Percentiles rank a stretch among this genome's conserved stretches.
Conservation (phyloP, 2,888 invertebrate genomes). For the Eurois occulta region DNA sequence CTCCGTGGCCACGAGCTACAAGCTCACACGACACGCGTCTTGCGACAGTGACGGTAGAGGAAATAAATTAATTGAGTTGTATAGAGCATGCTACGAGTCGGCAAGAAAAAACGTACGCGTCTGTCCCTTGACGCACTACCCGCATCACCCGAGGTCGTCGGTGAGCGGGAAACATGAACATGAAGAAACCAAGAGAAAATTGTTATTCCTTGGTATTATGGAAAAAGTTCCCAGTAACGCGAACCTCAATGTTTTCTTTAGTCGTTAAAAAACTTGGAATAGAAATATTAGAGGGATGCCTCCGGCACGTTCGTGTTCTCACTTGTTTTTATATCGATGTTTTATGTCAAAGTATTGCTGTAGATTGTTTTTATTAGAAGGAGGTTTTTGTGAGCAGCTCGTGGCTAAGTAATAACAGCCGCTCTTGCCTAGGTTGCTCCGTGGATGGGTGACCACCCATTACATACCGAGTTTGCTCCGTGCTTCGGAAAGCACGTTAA, state of each 20-base stretch:
- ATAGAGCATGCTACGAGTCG: neutral
- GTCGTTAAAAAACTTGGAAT: constrained; percentile 59
- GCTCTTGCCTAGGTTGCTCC: no score
- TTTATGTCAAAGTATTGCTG: constrained; percentile 25
- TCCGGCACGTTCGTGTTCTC: constrained; percentile 25
- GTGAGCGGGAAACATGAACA: neutral
- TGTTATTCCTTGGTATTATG: constrained; percentile 48
- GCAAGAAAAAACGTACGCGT: neutral
- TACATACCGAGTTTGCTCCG: no score
- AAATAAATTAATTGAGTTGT: neutral
- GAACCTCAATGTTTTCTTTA: constrained; percentile 51
- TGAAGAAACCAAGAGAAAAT: neutral
- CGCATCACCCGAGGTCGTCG: neutral
- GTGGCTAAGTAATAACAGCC: no score
- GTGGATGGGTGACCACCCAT: no score
- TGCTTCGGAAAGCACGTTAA: no score
- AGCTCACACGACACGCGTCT: neutral
- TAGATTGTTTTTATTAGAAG: constrained; percentile 32
- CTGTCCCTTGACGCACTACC: neutral
- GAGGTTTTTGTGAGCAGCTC: no score
- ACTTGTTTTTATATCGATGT: constrained; percentile 32
- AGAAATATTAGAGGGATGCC: constrained; percentile 47
- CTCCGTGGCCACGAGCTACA: neutral
- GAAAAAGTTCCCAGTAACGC: constrained; percentile 50
- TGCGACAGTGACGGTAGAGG: neutral